Percentiles rank a stretch among this genome's conserved stretches.
These are phyloP conservation scores for Lophura nycthemera DNA, from an alignment of 2,113 vertebrate genomes.

Conservation along the genomic window DNA sequence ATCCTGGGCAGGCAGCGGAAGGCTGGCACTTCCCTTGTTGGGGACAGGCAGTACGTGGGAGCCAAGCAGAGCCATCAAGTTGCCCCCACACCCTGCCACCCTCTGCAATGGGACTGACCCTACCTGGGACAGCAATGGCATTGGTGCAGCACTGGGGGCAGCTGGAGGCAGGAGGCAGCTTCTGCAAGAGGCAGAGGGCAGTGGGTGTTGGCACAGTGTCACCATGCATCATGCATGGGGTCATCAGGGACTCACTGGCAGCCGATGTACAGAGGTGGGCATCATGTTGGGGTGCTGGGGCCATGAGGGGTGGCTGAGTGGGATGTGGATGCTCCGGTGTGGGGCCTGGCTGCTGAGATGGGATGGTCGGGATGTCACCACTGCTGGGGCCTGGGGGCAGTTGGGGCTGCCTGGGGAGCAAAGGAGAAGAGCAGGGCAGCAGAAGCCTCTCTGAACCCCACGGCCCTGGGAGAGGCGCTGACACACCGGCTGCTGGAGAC, in stretches of 20 bases:
- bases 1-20: background rate
- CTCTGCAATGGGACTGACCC: background rate
- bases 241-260: background rate
- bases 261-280: background rate
- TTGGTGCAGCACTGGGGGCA: constrained; percentile 27
- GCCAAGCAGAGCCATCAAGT: background rate
- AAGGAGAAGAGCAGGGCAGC: background rate
- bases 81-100: background rate
- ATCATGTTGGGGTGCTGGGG: accelerated
- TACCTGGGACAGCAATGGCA: background rate
- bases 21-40: background rate
- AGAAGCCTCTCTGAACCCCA: background rate
- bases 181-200: background rate
- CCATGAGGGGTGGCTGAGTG: background rate
- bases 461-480: background rate
- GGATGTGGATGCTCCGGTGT: background rate
- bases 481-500: no score
- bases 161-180: background rate
- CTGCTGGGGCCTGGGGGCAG: background rate
- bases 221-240: background rate
- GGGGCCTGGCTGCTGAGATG: background rate
- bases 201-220: background rate
- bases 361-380: background rate
- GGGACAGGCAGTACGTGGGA: background rate
- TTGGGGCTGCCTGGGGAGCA: constrained; percentile 19